phyloP scores from a whole-genome alignment of 2,888 invertebrate species.

The Melieria crassipennis region DNA sequence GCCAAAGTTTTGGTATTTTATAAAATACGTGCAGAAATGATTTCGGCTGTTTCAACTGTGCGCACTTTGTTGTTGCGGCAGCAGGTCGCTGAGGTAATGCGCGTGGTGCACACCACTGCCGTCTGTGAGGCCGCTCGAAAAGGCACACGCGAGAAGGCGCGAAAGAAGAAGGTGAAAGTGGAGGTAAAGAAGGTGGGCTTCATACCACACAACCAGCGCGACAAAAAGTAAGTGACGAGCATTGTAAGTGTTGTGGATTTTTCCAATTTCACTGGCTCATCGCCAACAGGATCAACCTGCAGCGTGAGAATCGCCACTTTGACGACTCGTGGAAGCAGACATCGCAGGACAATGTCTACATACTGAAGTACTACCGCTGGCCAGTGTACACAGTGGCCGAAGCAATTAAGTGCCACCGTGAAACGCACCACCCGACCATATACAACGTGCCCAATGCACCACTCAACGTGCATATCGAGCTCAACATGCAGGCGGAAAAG shows the following conservation, averaged over 20 bases:
- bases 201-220: conserved; percentile 76
- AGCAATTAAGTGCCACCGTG: conserved; percentile 80
- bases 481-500: conserved; percentile 76
- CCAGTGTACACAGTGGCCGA: conserved; percentile 76
- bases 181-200: conserved; percentile 80
- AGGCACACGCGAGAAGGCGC: conserved; percentile 81
- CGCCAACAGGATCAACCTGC: conserved; percentile 62
- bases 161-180: conserved; percentile 79
- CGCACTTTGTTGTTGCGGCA: conserved; percentile 47
- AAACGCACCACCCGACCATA: conserved; percentile 85
- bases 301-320: conserved; percentile 68
- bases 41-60: conserved; percentile 37
- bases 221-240: conserved; percentile 67
- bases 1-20: too few relatives aligned
- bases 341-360: conserved; percentile 74
- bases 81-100: conserved; percentile 49
- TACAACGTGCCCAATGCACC: conserved; percentile 79
- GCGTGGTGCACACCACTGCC: conserved; percentile 69
- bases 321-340: conserved; percentile 71
- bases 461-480: conserved; percentile 76
- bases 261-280: background rate
- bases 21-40: conserved; percentile 32
- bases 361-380: conserved; percentile 69
- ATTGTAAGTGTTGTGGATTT: background rate
- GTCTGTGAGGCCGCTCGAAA: conserved; percentile 81